These are phyloP conservation scores for Dromococcyx pavoninus DNA, from an alignment of 2,797 vertebrate species.

Conservation along the genomic window DNA sequence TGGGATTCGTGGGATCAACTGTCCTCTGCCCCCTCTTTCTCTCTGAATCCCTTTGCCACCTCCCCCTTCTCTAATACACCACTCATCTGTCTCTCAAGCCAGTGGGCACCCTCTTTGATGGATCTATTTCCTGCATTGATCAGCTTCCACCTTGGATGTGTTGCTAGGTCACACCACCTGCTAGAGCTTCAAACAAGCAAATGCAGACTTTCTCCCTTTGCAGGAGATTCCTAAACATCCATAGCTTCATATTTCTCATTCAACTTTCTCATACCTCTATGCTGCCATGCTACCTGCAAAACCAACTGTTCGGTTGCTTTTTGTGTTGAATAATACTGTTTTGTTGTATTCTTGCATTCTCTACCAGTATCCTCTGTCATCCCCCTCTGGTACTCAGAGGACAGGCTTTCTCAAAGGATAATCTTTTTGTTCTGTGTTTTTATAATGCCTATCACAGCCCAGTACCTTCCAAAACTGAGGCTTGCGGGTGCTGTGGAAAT, in stretches of 20 bases:
- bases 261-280: not conserved
- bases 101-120: not conserved
- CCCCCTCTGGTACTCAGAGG: accelerated
- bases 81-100: not conserved
- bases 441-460: not conserved
- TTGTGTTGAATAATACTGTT: not conserved
- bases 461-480: not conserved
- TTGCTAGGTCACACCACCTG: not conserved
- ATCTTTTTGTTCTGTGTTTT: not conserved
- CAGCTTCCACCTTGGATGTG: not conserved
- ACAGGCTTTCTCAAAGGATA: not conserved
- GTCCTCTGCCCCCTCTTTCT: not conserved
- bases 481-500: not conserved
- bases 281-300: not conserved
- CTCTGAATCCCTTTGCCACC: not conserved
- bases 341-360: not conserved
- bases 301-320: not conserved
- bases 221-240: not conserved
- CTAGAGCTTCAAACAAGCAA: not conserved
- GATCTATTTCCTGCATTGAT: not conserved
- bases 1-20: not conserved
- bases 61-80: not conserved
- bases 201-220: not conserved
- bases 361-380: not conserved
- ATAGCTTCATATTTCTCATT: not conserved